Percentiles rank a stretch among this genome's conserved stretches.
These are phyloP conservation scores for Balearica regulorum DNA, from an alignment of 2,797 vertebrate species.

Conservation along the genomic window DNA sequence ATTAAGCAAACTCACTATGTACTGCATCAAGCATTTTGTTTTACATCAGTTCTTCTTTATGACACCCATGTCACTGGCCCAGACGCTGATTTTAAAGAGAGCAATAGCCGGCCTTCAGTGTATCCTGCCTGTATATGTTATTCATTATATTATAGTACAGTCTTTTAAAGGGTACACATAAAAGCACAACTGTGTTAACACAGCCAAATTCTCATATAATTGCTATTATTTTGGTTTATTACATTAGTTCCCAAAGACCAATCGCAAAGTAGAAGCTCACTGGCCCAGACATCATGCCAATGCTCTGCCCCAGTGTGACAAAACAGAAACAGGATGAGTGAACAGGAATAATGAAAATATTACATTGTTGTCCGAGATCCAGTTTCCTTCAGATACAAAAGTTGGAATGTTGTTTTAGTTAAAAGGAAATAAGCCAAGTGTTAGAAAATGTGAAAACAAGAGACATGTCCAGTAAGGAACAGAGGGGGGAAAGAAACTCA, in stretches of 20 bases:
- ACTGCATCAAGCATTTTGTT: background rate
- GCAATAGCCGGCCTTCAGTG: background rate
- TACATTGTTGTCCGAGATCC: background rate
- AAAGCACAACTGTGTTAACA: background rate
- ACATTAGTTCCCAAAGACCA: background rate
- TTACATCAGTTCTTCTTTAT: background rate
- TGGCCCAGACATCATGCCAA: background rate
- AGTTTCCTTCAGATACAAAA: background rate
- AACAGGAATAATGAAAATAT: background rate
- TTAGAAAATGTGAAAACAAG: background rate
- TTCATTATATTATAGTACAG: background rate
- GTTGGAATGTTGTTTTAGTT: background rate
- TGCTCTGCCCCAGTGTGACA: background rate
- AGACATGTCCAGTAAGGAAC: background rate
- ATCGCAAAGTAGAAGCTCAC: background rate
- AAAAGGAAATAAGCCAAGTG: background rate
- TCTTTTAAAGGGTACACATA: background rate
- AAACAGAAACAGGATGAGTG: background rate
- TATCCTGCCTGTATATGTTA: background rate
- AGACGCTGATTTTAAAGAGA: background rate
- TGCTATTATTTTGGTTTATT: background rate
- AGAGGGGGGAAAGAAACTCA: background rate
- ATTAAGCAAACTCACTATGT: background rate
- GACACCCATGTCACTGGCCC: background rate
- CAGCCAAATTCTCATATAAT: background rate